Base-by-base conservation (phyloP, 2,888 invertebrate genomes). In the Yponomeuta evonymella region DNA sequence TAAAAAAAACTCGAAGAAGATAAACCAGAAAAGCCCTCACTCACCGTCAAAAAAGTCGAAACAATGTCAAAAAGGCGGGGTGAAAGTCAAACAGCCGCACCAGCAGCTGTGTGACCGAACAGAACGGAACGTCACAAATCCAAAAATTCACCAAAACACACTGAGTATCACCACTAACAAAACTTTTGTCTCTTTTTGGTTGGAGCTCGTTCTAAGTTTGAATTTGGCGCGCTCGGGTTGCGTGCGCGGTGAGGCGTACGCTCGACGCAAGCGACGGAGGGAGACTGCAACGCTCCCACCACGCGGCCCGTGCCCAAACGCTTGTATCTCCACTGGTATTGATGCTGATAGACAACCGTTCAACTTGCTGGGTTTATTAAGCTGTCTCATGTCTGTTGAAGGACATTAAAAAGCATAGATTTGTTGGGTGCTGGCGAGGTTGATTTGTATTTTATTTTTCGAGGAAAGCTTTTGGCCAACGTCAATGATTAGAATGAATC, bases 281-380 rank as follows among this genome's bases (percentile, higher is more conserved):
- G 89, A 87, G 89, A 91, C 91, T 91, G 90, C 89, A 87, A 76
- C 76, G 77, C 89, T 88, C 87, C 89, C 89, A 86, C 87, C 85
- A 85, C 80, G 74, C 79, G 75, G 80, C 79, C 79, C 29, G 51
- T 87, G 51, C 88, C 89, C 84, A 89, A 88, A 88, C 86, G 85
- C 86, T 43, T 8, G 43, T 43, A 88, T 89, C 90, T 90, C 89
- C 4, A 5, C 51, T 58, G 43, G 51, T 58, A 58, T 58, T 58
- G 51, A 58, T 58, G 51, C 15, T 15, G 51, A 58, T 58, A 58
- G 51, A 58, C 15, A 58, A 58, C 51, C 4, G 51, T 15, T 58
- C 51, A 15, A 58, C 51, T 58, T 1, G 15, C 5, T 58, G 51
- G 15, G 51, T 15, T 58, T 58, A 58, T 58, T 58, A 12, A 1